These are phyloP conservation scores for Columba livia DNA, from an alignment of 2,113 vertebrate species.

Conservation along the genomic window DNA sequence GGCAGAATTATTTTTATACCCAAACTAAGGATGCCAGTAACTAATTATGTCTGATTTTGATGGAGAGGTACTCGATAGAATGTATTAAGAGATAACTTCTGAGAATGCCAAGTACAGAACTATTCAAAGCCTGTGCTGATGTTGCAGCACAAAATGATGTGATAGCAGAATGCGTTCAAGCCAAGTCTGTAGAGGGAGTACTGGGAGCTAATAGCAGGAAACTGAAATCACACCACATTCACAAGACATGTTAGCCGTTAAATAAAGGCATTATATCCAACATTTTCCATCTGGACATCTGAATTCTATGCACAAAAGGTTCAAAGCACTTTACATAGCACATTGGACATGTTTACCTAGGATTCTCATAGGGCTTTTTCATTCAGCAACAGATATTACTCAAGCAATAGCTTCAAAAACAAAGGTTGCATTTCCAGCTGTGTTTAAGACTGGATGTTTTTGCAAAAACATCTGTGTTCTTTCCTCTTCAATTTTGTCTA, in stretches of 20 bases:
- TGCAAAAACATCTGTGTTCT: not conserved
- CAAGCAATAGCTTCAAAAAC: not conserved
- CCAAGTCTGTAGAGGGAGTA: slow-evolving; percentile 27
- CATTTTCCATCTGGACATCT: slow-evolving; percentile 1
- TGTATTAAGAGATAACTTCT: slow-evolving; percentile 35
- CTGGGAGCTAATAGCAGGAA: slow-evolving; percentile 22
- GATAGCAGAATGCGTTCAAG: not conserved
- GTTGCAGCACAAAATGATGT: slow-evolving; percentile 16
- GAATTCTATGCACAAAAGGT: not conserved
- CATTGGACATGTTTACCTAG: not conserved
- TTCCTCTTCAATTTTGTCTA: not conserved
- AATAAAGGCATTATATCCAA: not conserved
- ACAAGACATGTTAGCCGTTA: not conserved
- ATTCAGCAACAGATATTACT: not conserved
- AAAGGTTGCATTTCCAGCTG: not conserved
- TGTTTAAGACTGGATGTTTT: not conserved
- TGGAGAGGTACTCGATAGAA: slow-evolving; percentile 48
- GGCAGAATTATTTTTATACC: slow-evolving; percentile 36
- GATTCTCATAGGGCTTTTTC: not conserved
- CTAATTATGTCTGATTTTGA: slow-evolving; percentile 47
- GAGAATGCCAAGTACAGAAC: slow-evolving; percentile 38
- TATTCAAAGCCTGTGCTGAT: slow-evolving; percentile 52
- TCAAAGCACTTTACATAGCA: not conserved
- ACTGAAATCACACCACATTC: slow-evolving; percentile 9
- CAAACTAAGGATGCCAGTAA: slow-evolving; percentile 11